A percentile compares a stretch with the other conserved stretches of the same genome.
Evolutionary conservation across 2,888 invertebrate genomes (phyloP).

Genomic region (Microplitis manilae): DNA sequence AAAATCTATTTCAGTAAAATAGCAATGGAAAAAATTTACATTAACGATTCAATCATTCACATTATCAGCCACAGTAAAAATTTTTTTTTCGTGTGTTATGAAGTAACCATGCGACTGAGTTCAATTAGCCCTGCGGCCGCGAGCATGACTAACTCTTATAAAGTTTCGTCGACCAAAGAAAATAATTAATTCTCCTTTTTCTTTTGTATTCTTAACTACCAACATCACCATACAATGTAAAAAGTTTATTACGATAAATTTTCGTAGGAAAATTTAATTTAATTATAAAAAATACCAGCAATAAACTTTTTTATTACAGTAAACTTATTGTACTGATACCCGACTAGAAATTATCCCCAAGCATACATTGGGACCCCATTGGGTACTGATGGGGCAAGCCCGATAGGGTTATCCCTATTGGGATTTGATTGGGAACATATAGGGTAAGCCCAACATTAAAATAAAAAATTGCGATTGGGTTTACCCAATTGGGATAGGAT

Average conservation of each 20-base stretch:
- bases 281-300: background rate
- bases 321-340: background rate
- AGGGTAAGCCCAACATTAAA: too few relatives aligned
- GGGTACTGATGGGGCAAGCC: too few relatives aligned
- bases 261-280: too few relatives aligned
- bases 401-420: too few relatives aligned
- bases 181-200: background rate
- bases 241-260: too few relatives aligned
- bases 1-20: too few relatives aligned
- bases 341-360: too few relatives aligned
- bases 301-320: background rate
- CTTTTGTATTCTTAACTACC: background rate
- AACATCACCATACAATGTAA: background rate
- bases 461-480: too few relatives aligned
- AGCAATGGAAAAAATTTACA: too few relatives aligned
- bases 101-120: constrained; percentile 62
- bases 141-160: constrained; percentile 18
- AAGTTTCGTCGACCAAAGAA: constrained; percentile 8
- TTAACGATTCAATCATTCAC: background rate
- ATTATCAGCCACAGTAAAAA: constrained; percentile 55
- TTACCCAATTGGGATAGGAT: too few relatives aligned
- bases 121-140: constrained; percentile 56
- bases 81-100: constrained; percentile 52
- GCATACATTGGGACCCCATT: too few relatives aligned
- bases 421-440: too few relatives aligned